These are phyloP conservation scores for Ceraclea dissimilis DNA, from an alignment of 2,888 invertebrate species.

Conservation along the genomic window DNA sequence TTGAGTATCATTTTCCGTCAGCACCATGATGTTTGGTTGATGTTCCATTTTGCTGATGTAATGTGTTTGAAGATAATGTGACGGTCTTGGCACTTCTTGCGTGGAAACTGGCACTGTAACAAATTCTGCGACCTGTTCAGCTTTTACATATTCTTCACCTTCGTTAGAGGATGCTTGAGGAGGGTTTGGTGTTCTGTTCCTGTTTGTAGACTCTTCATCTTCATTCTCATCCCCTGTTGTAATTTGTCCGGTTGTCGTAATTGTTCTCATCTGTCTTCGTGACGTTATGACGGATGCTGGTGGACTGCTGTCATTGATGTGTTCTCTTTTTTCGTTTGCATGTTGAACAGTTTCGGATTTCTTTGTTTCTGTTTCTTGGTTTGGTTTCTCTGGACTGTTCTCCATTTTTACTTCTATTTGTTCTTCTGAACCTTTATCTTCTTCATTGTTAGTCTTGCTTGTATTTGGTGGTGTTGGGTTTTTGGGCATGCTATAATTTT, in stretches of 20 bases:
- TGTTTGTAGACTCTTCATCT: conserved; percentile 26
- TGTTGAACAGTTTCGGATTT: conserved; percentile 24
- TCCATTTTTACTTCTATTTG: neutral
- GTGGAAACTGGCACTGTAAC: conserved; percentile 29
- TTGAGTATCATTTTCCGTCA: conserved; percentile 12
- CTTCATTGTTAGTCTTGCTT: neutral
- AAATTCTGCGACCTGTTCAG: conserved; percentile 35
- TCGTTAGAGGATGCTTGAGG: conserved; percentile 25
- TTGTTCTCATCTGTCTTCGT: conserved; percentile 50
- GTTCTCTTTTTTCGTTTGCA: neutral
- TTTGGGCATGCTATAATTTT: conserved; percentile 19
- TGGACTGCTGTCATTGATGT: conserved; percentile 26
- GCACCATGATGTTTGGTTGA: conserved; percentile 2
- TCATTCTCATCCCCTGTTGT: conserved; percentile 31
- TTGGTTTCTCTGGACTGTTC: neutral
- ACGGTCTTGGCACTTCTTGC: conserved; percentile 28
- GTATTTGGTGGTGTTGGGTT: neutral
- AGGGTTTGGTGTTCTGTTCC: conserved; percentile 13
- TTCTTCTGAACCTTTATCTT: neutral
- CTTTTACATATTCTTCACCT: conserved; percentile 22
- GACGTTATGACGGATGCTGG: conserved; percentile 50
- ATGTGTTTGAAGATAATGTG: conserved; percentile 7
- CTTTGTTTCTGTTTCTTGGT: conserved; percentile 3
- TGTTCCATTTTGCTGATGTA: conserved; percentile 14
- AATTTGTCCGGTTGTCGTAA: conserved; percentile 55